Percentiles rank a stretch among this genome's conserved stretches.
Conservation (phyloP, 2,113 vertebrate species). For the Rhinogobius similis region DNA sequence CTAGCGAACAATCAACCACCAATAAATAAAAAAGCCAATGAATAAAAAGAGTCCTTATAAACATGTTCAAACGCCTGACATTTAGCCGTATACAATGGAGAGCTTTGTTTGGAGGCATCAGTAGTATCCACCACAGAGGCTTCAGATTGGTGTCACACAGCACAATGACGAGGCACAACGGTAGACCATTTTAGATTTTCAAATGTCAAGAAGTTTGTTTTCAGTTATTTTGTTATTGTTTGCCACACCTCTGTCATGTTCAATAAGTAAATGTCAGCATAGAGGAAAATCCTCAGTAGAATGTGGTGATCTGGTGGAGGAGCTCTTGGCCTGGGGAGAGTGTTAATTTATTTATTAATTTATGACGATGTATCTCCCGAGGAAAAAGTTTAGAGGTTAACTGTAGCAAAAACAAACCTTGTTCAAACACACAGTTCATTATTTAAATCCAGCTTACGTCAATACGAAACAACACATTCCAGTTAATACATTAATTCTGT, state of each 20-base stretch:
- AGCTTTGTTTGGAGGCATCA: background rate
- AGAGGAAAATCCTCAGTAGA: background rate
- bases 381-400: constrained; percentile 26
- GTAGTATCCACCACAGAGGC: constrained; percentile 1
- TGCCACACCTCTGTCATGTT: background rate
- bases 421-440: constrained; percentile 18
- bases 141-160: constrained; percentile 1
- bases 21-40: background rate
- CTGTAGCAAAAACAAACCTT: constrained; percentile 23
- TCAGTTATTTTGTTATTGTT: background rate
- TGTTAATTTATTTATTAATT: constrained; percentile 31
- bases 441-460: constrained; percentile 18
- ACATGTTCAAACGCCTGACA: background rate
- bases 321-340: too few species aligned
- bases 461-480: constrained; percentile 15
- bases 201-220: constrained; percentile 11
- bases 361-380: constrained; percentile 15
- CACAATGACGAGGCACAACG: background rate
- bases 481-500: background rate
- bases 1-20: background rate
- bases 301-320: background rate
- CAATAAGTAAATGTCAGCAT: background rate
- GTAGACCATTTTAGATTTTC: background rate
- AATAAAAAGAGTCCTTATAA: background rate
- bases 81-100: background rate